These are phyloP conservation scores for Tylochromis polylepis DNA, from an alignment of 2,113 vertebrate species.

Conservation along the genomic window DNA sequence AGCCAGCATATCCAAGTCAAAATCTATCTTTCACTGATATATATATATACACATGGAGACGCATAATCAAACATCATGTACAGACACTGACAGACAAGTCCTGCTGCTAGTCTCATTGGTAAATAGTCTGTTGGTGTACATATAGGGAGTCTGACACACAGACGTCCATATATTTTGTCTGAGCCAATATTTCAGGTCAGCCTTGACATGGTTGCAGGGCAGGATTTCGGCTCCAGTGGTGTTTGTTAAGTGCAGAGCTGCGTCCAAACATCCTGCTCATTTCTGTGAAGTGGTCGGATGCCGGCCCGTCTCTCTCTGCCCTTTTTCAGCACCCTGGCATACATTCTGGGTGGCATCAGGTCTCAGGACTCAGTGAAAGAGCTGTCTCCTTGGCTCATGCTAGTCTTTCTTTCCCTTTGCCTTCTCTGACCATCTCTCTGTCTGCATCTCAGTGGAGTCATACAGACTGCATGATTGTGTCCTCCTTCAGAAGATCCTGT, in stretches of 20 bases:
- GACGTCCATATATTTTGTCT: conserved; percentile 66
- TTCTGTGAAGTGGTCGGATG: conserved; percentile 71
- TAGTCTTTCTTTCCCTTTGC: conserved; percentile 3
- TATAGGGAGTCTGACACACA: conserved; percentile 47
- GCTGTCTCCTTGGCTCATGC: conserved; percentile 12
- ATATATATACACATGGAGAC: conserved; percentile 48
- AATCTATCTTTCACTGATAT: conserved; percentile 55
- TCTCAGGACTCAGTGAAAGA: conserved; percentile 45
- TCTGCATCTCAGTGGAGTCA: background rate
- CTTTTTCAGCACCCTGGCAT: conserved; percentile 46
- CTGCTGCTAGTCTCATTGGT: conserved; percentile 40
- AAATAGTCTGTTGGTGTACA: conserved; percentile 63
- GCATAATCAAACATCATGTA: conserved; percentile 60
- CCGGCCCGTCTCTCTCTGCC: conserved; percentile 45
- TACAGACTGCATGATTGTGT: conserved; percentile 10
- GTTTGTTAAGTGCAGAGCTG: conserved; percentile 67
- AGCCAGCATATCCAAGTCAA: conserved; percentile 48
- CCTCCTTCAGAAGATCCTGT: background rate
- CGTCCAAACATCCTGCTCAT: conserved; percentile 66
- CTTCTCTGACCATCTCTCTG: conserved; percentile 7
- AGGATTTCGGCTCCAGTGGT: conserved; percentile 63
- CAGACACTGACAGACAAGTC: conserved; percentile 63
- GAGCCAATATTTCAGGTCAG: conserved; percentile 39
- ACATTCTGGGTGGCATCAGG: conserved; percentile 66
- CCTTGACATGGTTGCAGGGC: conserved; percentile 60